Evolutionary conservation across 2,797 vertebrate species (phyloP).

Genomic region (Anguilla obscura): DNA sequence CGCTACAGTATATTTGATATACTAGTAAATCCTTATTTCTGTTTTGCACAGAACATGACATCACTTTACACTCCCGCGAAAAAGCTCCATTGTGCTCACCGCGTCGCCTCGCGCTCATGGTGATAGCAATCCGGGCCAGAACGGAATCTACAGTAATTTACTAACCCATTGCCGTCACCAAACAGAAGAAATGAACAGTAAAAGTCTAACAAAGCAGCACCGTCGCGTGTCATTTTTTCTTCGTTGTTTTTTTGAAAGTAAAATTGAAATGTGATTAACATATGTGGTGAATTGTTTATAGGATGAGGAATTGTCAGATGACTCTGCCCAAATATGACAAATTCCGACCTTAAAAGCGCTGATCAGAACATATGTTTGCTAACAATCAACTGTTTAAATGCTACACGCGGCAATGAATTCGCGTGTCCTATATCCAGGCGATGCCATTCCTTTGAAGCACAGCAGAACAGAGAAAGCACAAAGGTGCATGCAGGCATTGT

Average conservation of each 20-base stretch:
- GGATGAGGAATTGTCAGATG: neutral
- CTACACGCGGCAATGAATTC: neutral
- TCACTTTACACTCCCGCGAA: neutral
- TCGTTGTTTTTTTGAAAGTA: neutral
- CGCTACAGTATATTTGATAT: neutral
- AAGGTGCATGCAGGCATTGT: neutral
- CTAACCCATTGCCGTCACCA: neutral
- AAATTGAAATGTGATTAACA: neutral
- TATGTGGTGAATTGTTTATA: neutral
- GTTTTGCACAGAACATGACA: neutral
- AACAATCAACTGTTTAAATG: neutral
- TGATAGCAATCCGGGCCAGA: neutral
- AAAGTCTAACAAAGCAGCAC: neutral
- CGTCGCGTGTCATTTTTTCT: neutral
- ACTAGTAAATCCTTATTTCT: neutral
- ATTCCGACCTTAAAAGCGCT: neutral
- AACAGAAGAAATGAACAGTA: neutral
- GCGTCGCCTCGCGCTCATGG: neutral
- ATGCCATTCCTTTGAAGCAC: conserved; percentile 55
- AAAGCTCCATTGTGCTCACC: neutral
- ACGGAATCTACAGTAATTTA: neutral
- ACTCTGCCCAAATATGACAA: neutral
- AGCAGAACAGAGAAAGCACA: conserved; percentile 51
- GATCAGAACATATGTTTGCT: neutral
- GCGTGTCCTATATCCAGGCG: neutral